Evolutionary conservation across 1,140 invertebrate genomes (phyloP).

Genomic region (Bombus turneri): DNA sequence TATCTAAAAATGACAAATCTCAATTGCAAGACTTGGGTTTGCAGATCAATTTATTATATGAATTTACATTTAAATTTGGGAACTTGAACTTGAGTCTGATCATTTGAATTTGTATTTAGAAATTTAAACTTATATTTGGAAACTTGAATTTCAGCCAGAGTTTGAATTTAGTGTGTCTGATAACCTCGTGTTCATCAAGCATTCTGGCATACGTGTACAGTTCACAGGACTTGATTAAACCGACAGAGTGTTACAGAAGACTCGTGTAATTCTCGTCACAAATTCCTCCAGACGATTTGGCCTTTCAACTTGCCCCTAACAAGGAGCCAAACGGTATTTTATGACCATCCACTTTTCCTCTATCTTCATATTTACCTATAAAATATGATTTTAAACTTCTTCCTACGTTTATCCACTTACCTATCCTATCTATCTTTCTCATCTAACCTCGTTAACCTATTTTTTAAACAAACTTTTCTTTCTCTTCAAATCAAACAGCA

Average conservation of each 20-base stretch:
- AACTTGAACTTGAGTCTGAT: too few relatives aligned
- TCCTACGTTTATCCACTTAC: neutral
- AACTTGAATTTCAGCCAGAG: neutral
- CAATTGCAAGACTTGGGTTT: too few relatives aligned
- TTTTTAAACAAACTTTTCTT: neutral
- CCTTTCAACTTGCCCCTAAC: neutral
- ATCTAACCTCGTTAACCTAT: too few relatives aligned
- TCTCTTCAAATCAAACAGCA: neutral
- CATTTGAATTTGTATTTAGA: neutral
- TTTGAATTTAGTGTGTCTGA: neutral
- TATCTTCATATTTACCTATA: neutral
- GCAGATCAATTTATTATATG: too few relatives aligned
- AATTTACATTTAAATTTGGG: too few relatives aligned
- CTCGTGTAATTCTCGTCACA: neutral
- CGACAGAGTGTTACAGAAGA: neutral
- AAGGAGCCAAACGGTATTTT: neutral
- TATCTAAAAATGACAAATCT: too few relatives aligned
- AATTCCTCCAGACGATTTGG: neutral
- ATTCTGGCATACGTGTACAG: neutral
- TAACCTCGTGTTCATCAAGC: neutral
- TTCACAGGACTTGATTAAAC: neutral
- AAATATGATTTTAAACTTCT: neutral
- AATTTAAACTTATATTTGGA: neutral
- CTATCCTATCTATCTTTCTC: too few relatives aligned
- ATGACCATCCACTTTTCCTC: neutral